These are phyloP conservation scores for Drosophila peninsularis DNA, from an alignment of 2,888 invertebrate species.

Conservation along the genomic window DNA sequence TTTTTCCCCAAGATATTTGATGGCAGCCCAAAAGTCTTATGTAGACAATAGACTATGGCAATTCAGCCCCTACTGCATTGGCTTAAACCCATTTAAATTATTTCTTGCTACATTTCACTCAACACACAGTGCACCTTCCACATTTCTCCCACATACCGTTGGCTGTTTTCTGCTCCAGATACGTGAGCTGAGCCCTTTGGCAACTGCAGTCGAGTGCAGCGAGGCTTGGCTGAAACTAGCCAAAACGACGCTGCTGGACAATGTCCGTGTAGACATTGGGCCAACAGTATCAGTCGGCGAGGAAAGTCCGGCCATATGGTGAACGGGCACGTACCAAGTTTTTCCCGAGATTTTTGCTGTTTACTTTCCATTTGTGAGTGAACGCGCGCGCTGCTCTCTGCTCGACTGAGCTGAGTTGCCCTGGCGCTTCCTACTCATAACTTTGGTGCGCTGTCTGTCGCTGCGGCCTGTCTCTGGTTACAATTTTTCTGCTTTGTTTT, in stretches of 20 bases:
- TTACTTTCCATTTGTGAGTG: slow-evolving; percentile 61
- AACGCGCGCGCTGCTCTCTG: slow-evolving; percentile 22
- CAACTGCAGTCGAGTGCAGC: slow-evolving; percentile 74
- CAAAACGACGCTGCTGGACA: slow-evolving; percentile 20
- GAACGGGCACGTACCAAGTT: slow-evolving; percentile 61
- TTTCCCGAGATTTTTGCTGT: slow-evolving; percentile 54
- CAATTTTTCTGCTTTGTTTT: slow-evolving; percentile 26
- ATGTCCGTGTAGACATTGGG: slow-evolving; percentile 20
- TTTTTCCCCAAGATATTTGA: background rate
- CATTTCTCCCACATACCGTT: slow-evolving; percentile 34
- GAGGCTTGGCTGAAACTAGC: slow-evolving; percentile 54
- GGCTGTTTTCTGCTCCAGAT: slow-evolving; percentile 72
- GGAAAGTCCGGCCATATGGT: slow-evolving; percentile 52
- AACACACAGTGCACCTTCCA: background rate
- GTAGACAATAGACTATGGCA: background rate
- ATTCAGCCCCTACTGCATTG: background rate
- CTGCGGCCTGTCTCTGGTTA: slow-evolving; percentile 55
- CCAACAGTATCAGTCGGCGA: slow-evolving; percentile 26
- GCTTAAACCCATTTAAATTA: no score
- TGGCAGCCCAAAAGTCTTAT: background rate
- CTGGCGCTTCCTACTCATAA: slow-evolving; percentile 60
- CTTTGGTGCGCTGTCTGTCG: slow-evolving; percentile 26
- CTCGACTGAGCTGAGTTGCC: slow-evolving; percentile 41
- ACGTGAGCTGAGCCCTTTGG: slow-evolving; percentile 63
- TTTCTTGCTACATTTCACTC: slow-evolving; percentile 20